phyloP scores from a whole-genome alignment of 2,113 vertebrate species.

The Chunga burmeisteri region DNA sequence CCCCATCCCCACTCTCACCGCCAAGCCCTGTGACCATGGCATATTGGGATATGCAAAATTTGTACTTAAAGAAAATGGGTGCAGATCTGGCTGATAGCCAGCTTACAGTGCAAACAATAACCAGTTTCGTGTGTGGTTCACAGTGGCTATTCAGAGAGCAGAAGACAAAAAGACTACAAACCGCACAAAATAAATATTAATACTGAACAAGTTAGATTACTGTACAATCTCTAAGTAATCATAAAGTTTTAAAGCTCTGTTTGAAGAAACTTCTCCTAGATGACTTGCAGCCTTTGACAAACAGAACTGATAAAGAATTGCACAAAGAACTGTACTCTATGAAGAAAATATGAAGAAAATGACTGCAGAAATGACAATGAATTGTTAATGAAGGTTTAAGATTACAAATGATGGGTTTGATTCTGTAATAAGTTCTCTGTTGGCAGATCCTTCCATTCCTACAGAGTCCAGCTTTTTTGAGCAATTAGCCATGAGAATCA shows the following conservation, averaged over 20 bases:
- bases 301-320: neutral
- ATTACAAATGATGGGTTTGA: neutral
- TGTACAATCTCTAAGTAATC: neutral
- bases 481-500: neutral
- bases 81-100: neutral
- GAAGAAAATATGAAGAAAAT: neutral
- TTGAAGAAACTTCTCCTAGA: neutral
- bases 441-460: neutral
- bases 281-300: neutral
- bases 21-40: neutral
- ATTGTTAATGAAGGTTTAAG: neutral
- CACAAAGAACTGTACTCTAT: neutral
- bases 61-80: neutral
- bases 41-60: neutral
- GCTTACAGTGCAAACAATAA: neutral
- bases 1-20: no score
- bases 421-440: neutral
- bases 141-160: neutral
- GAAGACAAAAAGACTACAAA: neutral
- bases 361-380: neutral
- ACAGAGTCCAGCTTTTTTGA: neutral
- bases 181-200: constrained; percentile 1
- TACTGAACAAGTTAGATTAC: neutral
- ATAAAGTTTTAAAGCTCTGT: neutral
- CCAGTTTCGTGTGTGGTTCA: neutral